Conservation (phyloP, 2,113 vertebrate genomes). For the Scalopus aquaticus region DNA sequence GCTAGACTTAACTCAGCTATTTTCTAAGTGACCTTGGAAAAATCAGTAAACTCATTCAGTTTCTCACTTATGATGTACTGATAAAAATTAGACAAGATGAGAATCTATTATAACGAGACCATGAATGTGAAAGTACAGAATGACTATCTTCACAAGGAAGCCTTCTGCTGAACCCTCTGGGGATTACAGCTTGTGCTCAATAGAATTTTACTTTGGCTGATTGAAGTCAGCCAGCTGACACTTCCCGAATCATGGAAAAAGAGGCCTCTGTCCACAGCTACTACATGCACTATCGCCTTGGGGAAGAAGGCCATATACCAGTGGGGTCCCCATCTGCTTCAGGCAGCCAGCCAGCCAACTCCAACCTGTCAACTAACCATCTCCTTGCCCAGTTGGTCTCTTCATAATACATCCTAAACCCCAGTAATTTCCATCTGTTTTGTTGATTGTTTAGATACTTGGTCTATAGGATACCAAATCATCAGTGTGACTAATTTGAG, state of each 20-base stretch:
- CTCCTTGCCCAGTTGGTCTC: slow-evolving; percentile 18
- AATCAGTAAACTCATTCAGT: not conserved
- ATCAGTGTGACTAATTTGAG: slow-evolving; percentile 36
- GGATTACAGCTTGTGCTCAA: slow-evolving; percentile 46
- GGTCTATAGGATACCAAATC: slow-evolving; percentile 22
- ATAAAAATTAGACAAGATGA: slow-evolving; percentile 44
- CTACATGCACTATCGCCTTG: not conserved
- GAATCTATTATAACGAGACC: not conserved
- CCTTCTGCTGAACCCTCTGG: not conserved
- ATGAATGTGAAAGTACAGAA: not conserved
- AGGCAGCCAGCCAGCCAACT: slow-evolving; percentile 52
- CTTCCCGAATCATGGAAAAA: slow-evolving; percentile 4
- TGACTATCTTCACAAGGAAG: not conserved
- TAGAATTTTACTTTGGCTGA: not conserved
- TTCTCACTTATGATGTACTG: slow-evolving; percentile 17
- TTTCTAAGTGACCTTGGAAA: slow-evolving; percentile 15
- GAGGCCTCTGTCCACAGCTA: slow-evolving; percentile 10
- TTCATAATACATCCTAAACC: slow-evolving; percentile 42
- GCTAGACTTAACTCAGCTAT: not conserved
- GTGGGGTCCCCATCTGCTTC: slow-evolving; percentile 64
- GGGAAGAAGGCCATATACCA: slow-evolving; percentile 52
- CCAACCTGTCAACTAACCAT: slow-evolving; percentile 50
- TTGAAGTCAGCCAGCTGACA: slow-evolving; percentile 45
- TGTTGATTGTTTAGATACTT: slow-evolving; percentile 51
- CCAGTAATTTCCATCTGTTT: slow-evolving; percentile 62